Percentiles rank a stretch among this genome's conserved stretches.
These are phyloP conservation scores for Elymnias hypermnestra DNA, from an alignment of 1,140 invertebrate species.

Conservation along the genomic window DNA sequence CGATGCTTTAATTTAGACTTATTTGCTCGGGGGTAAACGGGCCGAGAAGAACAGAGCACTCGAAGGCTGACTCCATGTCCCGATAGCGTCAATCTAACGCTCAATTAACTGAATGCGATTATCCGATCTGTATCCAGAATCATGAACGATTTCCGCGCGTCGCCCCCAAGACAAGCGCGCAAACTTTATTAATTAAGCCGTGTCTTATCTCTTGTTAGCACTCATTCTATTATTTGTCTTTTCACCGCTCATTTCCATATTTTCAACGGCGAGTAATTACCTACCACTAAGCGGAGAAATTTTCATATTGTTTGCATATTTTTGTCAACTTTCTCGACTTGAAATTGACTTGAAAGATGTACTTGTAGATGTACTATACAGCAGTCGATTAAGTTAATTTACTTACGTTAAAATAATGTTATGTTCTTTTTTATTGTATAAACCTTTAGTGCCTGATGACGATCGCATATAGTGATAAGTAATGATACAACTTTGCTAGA, in stretches of 20 bases:
- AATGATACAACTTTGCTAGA: too few species aligned
- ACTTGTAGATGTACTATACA: too few species aligned
- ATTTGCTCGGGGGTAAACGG: constrained; percentile 6
- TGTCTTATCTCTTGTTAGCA: constrained; percentile 76
- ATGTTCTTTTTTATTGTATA: too few species aligned
- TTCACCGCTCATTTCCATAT: constrained; percentile 74
- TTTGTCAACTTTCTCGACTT: constrained; percentile 32
- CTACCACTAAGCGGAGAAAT: constrained; percentile 56
- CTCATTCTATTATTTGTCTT: constrained; percentile 76
- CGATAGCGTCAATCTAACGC: constrained; percentile 73
- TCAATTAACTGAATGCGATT: constrained; percentile 73
- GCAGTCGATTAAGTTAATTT: too few species aligned
- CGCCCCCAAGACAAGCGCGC: constrained; percentile 58
- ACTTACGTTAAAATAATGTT: too few species aligned
- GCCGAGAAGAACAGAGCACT: constrained; percentile 8
- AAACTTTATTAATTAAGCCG: constrained; percentile 76
- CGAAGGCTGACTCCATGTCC: constrained; percentile 32
- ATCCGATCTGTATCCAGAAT: constrained; percentile 65
- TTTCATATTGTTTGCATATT: constrained; percentile 62
- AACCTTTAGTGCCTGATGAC: too few species aligned
- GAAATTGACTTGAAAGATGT: neutral
- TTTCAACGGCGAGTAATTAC: constrained; percentile 71
- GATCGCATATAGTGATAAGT: too few species aligned
- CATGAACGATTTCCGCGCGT: constrained; percentile 44
- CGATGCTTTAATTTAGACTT: constrained; percentile 7